Evolutionary conservation across 2,797 vertebrate species (phyloP).

Genomic region (Nyctalus aviator): DNA sequence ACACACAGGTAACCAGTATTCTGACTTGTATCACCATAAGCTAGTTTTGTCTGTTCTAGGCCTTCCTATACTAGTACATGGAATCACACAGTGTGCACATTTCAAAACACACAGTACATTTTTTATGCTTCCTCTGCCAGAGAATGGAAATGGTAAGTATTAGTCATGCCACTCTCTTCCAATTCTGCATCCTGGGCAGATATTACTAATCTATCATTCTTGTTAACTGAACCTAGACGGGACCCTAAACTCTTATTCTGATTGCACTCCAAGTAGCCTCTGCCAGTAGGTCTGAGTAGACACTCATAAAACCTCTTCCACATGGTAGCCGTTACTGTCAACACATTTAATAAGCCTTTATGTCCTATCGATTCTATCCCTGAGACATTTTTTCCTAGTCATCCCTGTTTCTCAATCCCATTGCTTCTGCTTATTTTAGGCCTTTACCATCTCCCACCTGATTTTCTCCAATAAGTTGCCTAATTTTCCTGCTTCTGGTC

Average conservation of each 20-base stretch:
- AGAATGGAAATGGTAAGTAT: constrained; percentile 50
- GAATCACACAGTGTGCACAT: not conserved
- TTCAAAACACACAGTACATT: not conserved
- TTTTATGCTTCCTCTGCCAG: constrained; percentile 45
- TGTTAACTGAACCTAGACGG: not conserved
- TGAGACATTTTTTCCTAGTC: not conserved
- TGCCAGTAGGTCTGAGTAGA: not conserved
- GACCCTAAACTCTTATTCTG: not conserved
- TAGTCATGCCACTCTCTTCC: not conserved
- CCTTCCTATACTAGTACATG: not conserved
- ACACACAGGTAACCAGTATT: not conserved
- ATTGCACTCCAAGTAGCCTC: not conserved
- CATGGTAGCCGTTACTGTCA: not conserved
- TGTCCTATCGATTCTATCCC: not conserved
- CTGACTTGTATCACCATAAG: not conserved
- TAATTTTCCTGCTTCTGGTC: constrained; percentile 13
- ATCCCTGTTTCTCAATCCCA: not conserved
- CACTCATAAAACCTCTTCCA: not conserved
- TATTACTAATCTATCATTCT: not conserved
- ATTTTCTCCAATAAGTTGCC: not conserved
- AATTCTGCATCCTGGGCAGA: not conserved
- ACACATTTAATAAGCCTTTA: not conserved
- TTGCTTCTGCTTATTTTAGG: not conserved
- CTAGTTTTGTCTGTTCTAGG: constrained; percentile 27
- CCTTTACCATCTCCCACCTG: not conserved